Evolutionary conservation across 2,113 vertebrate genomes (phyloP), one percentile per base, ranked within the genome.

Genomic region (Polyodon spathula): DNA sequence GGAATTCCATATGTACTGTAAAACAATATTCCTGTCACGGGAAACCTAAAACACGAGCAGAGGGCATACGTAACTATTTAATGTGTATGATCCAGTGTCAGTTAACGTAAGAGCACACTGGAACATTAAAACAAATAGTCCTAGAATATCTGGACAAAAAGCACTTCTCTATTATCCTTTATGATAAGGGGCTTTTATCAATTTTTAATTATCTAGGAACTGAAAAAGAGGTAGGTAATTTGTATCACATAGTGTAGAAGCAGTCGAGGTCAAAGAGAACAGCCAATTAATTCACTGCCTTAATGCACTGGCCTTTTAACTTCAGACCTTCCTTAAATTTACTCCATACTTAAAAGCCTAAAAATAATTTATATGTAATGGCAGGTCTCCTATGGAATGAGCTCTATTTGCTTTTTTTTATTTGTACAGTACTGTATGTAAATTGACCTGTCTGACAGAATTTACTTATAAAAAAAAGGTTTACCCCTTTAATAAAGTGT

Each of bases 171-270:
- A 16, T 56, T 37, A 56, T 56, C 15, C 42, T 62, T 38, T 53
- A 27, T 27, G 27, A 27, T 27, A 40, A 51, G 17, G 27, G 51
- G 50, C 52, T 39, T 44, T 39, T 42, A 42, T 62, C 37, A 42
- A 16, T 41, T 9, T 59, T 9, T 59, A 59, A 59, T 59, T 42
- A 59, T 46, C 16, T 14, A 17, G 57, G 27, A 59, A 59, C 57
- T 37, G 57, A 59, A 59, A 17, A 59, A 59, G 42, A 7, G 12
- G 37, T 37, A 12, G 10, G 14, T 16, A 46, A 27, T 43, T 43
- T 43, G 7, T 17, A 12, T 46, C 12, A 17, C 56, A 41, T 46
- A 37, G 56, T 40, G 37, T 6, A 41, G 16, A 27, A 8, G n/a
- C 17, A 42, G 39, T 16, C 5, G 40, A 42, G 40, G 40, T 17